Percentiles rank a stretch among this genome's conserved stretches.
phyloP scores from a whole-genome alignment of 2,797 vertebrate species.

The Lagodon rhomboides region DNA sequence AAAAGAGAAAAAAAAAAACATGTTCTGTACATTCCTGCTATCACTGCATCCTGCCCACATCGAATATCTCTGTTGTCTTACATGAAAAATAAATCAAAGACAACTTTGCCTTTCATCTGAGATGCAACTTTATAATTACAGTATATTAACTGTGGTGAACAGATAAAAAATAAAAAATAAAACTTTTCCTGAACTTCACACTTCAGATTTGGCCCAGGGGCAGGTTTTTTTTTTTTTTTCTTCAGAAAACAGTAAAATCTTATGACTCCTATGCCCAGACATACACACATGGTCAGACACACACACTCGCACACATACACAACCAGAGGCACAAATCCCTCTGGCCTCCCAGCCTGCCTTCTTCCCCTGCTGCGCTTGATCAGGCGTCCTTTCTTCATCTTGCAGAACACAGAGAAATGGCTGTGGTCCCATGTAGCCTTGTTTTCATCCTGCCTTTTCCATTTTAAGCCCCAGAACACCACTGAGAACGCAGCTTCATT shows the following conservation, averaged over 20 bases:
- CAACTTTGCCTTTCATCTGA: conserved; percentile 57
- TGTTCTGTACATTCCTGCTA: conserved; percentile 7
- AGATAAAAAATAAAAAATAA: background rate
- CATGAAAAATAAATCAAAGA: conserved; percentile 34
- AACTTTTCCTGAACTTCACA: conserved; percentile 64
- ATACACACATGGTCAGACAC: conserved; percentile 45
- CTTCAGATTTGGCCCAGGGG: conserved; percentile 64
- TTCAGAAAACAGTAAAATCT: conserved; percentile 47
- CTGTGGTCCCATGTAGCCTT: conserved; percentile 70
- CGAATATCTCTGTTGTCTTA: conserved; percentile 12
- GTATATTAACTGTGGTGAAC: conserved; percentile 40
- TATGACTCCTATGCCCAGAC: conserved; percentile 48
- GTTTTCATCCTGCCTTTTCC: conserved; percentile 73
- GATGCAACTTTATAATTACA: conserved; percentile 51
- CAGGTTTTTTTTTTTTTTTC: conserved; percentile 32
- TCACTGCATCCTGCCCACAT: conserved; percentile 27
- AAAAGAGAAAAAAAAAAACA: conserved; percentile 14
- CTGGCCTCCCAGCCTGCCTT: conserved; percentile 69
- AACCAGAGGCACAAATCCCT: conserved; percentile 69
- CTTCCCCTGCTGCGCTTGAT: conserved; percentile 79
- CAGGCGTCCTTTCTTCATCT: conserved; percentile 79
- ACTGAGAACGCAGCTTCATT: conserved; percentile 61
- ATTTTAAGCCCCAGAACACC: conserved; percentile 70
- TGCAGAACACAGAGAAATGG: conserved; percentile 78
- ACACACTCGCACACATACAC: conserved; percentile 19